Evolutionary conservation across 1,140 invertebrate genomes (phyloP).

Genomic region (Batillaria attramentaria): DNA sequence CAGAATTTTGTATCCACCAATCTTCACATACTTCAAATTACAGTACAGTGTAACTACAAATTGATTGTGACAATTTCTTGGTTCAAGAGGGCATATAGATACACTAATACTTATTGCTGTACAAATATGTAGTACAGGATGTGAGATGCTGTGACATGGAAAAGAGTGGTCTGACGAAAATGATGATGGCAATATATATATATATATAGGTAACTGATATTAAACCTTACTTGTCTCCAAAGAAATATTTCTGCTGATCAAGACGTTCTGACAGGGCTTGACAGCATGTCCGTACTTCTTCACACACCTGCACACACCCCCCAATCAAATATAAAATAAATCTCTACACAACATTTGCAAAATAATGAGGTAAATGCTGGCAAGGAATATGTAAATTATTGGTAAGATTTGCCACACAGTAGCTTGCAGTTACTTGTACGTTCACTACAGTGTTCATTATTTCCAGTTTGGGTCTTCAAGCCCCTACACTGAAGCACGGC

Average conservation of each 20-base stretch:
- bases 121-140: background rate
- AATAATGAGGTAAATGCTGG: background rate
- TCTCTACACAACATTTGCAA: background rate
- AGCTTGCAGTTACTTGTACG: background rate
- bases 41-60: background rate
- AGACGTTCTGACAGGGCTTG: constrained; percentile 85
- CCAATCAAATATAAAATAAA: too few species aligned
- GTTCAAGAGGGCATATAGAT: background rate
- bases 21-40: background rate
- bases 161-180: background rate
- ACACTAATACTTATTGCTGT: background rate
- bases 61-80: background rate
- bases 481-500: too few species aligned
- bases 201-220: background rate
- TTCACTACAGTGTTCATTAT: background rate
- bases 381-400: background rate
- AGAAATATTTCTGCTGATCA: constrained; percentile 85
- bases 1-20: background rate
- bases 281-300: constrained; percentile 88
- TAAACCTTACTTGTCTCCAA: constrained; percentile 72
- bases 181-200: background rate
- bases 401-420: background rate
- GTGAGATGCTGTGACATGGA: background rate
- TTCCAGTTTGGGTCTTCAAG: background rate
- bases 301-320: constrained; percentile 76